Evolutionary conservation across 2,113 vertebrate genomes (phyloP), one percentile per base, ranked within the genome.

Genomic region (Xiphorhynchus elegans): DNA sequence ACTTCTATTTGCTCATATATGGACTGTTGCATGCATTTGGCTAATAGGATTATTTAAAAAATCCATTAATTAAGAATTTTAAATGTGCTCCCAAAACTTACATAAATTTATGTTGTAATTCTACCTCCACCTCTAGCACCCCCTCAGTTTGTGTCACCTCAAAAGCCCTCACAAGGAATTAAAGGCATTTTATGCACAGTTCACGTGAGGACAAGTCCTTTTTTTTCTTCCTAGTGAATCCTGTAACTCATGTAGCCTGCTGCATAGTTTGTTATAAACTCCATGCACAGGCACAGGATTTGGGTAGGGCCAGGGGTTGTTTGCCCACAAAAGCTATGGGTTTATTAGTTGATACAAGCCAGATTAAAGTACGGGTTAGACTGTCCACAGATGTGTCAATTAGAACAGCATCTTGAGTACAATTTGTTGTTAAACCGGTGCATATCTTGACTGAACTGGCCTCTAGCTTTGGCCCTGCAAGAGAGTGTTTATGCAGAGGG

Each of bases 161-260:
- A 5, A 94, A 93, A 96, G 55, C n/a, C 84, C 50, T 76, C 84
- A 46, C 21, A 42, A 93, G 73, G 63, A 90, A 84, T 77, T 88
- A 81, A 59, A 86, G 40, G 72, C 76, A 86, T 96, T 31, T 87
- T 93, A 90, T 85, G 63, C 31, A 44, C 67, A 75, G 96, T 95
- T 97, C 89, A 93, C 19, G 7, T 40, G 50, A 96, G 97, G 94
- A 94, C 95, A 92, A 94, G 67, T 76, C 58, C 73, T 90, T 84
- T 91, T 74, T 72, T 84, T 64, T 68, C 59, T 87, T 96, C 72
- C 53, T 66, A 49, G 63, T 25, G 79, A 93, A 90, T 85, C 84
- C 73, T 89, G 86, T 86, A 94, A 86, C 58, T 64, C 78, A 93
- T 75, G 72, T 81, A 91, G 78, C 42, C 70, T 62, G 78, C 77